Base-by-base conservation (phyloP, 1,140 invertebrate genomes). In the Cephus cinctus region DNA sequence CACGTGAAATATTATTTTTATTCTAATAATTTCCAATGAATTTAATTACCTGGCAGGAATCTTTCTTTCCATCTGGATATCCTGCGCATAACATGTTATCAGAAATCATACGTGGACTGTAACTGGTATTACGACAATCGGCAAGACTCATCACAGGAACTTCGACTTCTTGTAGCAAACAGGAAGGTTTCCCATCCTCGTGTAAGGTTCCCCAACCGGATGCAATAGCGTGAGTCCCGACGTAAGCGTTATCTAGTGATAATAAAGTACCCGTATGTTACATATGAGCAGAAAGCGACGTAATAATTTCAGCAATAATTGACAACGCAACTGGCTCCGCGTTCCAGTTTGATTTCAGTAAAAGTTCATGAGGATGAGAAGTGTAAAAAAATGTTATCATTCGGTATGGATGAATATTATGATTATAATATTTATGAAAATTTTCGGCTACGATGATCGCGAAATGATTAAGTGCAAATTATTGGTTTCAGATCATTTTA, bases 51-150 rank as follows among this genome's bases (percentile, higher is more conserved):
- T 94, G 90, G 64, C 90, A 94, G 19, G 89, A 88, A 71, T 94
- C 91, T 59, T 86, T 90, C 34, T 83, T 78, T 8, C 90, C 90
- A 12, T 86, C 81, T 0, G 81, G 78, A 65, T 89, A 89, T 6
- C 90, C 90, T 16, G 90, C 90, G 63, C 90, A 94, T 64, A 93
- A 58, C 90, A 91, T 92, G 61, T 91, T 90, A 50, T 90, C 85
- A 0, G 88, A 88, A 43, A 93, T 92, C 84, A 89, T 88, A 23
- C 82, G 81, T 1, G 83, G 67, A 3, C 81, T 86, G 61, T 92
- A 92, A 63, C 88, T 89, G 1, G 88, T 90, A 32, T 86, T 86
- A 27, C 81, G 78, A 59, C 91, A 94, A 20, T 84, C 83, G 8
- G 83, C 73, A 63, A 91, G 87, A 60, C 83, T 88, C 54, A 93